Conservation (phyloP, 1,140 invertebrate species). For the Nomia melanderi region DNA sequence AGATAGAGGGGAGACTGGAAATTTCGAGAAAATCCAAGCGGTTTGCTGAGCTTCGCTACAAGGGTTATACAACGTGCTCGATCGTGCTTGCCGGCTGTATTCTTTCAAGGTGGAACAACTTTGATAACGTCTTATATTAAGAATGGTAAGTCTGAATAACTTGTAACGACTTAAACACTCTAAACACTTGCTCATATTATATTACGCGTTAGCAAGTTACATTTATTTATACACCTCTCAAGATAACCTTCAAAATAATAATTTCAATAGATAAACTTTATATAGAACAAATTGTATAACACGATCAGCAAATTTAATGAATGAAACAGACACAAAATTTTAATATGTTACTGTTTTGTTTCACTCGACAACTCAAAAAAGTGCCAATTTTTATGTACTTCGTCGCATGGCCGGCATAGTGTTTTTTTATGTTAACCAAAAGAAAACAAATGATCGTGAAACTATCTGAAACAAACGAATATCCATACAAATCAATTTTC, state of each 20-base stretch:
- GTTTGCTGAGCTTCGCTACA: background rate
- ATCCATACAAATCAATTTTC: background rate
- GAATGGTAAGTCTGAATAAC: constrained; percentile 51
- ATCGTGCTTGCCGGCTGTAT: constrained; percentile 46
- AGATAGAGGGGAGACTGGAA: constrained; percentile 50
- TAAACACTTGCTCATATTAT: background rate
- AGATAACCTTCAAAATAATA: constrained; percentile 8
- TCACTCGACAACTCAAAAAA: background rate
- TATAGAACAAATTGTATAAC: background rate
- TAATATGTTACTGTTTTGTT: background rate
- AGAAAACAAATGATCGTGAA: constrained; percentile 12
- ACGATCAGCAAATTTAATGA: background rate
- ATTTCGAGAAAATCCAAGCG: constrained; percentile 66
- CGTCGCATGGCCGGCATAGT: background rate
- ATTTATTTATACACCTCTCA: background rate
- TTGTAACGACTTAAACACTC: background rate
- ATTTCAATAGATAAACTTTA: background rate
- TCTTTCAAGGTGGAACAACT: background rate
- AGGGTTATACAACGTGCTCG: constrained; percentile 70
- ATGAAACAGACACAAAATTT: background rate
- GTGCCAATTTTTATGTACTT: background rate
- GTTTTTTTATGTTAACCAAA: background rate
- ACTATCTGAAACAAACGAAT: constrained; percentile 12
- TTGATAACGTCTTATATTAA: background rate
- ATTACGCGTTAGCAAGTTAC: background rate